Evolutionary conservation across 1,140 invertebrate species (phyloP), one percentile per base, ranked within the genome.

Genomic region (Catajapyx aquilonaris): DNA sequence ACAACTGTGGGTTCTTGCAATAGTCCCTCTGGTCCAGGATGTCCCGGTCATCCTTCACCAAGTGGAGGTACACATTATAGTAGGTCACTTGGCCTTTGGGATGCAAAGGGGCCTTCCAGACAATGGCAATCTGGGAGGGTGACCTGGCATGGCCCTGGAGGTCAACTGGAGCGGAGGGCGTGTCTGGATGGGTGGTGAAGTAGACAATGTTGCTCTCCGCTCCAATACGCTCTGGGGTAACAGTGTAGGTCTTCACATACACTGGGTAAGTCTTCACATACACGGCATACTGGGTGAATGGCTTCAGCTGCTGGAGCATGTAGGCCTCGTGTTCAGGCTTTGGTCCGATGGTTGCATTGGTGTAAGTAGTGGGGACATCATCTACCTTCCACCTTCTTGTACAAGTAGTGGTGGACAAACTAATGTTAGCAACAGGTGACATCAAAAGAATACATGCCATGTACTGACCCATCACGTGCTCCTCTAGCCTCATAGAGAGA

Each of bases 221-320:
- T n/a, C 78, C 78, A 28, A 62, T 68, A 35, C 63, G 65, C 50
- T 83, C 81, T 20, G 71, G 73, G 2, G 75, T 69, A 37, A 90
- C 76, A 0, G 81, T 88, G 46, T 76, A 81, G 0, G 87, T 90
- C 52, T 83, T 80, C n/a, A n/a, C n/a, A n/a, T n/a, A n/a, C n/a
- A n/a, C n/a, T n/a, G n/a, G n/a, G n/a, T n/a, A n/a, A n/a, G n/a
- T n/a, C n/a, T n/a, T n/a, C 0, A 93, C 73, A 56, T 88, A 93
- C 41, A 75, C 71, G 1, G 83, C 86, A 57, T 95, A 95, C 36
- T 74, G 69, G 0, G 85, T 91, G 55, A 69, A 86, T 0, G 85
- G 78, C 44, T 73, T 69, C 5, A 93, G 59, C 7, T 64, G 54
- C 0, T 58, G 54, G 10, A 88, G 52, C n/a, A 71, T 55, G 39